Percentiles rank a stretch among this genome's conserved stretches.
Evolutionary conservation across 2,797 vertebrate genomes (phyloP).

Genomic region (Phalloptychus januarius): DNA sequence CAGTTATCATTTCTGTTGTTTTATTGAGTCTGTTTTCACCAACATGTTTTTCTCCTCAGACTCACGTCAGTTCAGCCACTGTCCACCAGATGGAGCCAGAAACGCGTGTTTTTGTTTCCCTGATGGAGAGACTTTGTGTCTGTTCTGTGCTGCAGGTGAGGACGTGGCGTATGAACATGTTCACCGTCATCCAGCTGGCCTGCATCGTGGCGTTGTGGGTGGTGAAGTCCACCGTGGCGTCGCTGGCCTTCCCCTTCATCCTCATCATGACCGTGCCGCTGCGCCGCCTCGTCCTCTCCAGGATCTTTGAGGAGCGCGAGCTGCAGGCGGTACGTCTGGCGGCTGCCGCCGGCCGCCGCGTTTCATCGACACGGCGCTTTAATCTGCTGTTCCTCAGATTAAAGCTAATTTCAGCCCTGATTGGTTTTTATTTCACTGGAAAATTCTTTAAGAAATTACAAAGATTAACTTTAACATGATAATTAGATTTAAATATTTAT

Average conservation of each 20-base stretch:
- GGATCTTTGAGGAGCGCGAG: slow-evolving; percentile 94
- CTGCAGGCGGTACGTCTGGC: slow-evolving; percentile 88
- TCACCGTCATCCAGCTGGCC: slow-evolving; percentile 92
- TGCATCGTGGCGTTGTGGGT: slow-evolving; percentile 96
- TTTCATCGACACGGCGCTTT: too few species aligned
- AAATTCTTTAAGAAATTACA: too few species aligned
- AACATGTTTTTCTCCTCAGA: not conserved
- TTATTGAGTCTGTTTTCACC: too few species aligned
- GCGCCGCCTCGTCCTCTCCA: slow-evolving; percentile 89
- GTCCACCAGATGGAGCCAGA: slow-evolving; percentile 75
- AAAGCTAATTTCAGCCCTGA: too few species aligned
- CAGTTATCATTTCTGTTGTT: too few species aligned
- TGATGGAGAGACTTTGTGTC: not conserved
- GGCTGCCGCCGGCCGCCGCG: not conserved
- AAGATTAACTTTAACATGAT: too few species aligned
- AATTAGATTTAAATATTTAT: too few species aligned
- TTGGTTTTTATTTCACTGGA: too few species aligned
- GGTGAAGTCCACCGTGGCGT: slow-evolving; percentile 93
- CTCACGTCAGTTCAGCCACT: not conserved
- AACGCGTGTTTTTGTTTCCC: slow-evolving; percentile 3
- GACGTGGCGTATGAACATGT: slow-evolving; percentile 99
- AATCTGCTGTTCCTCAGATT: too few species aligned
- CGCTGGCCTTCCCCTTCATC: slow-evolving; percentile 96
- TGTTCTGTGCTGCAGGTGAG: slow-evolving; percentile 86
- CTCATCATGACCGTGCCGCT: slow-evolving; percentile 98